Evolutionary conservation across 2,113 vertebrate species (phyloP).

Genomic region (Microtus pennsylvanicus): DNA sequence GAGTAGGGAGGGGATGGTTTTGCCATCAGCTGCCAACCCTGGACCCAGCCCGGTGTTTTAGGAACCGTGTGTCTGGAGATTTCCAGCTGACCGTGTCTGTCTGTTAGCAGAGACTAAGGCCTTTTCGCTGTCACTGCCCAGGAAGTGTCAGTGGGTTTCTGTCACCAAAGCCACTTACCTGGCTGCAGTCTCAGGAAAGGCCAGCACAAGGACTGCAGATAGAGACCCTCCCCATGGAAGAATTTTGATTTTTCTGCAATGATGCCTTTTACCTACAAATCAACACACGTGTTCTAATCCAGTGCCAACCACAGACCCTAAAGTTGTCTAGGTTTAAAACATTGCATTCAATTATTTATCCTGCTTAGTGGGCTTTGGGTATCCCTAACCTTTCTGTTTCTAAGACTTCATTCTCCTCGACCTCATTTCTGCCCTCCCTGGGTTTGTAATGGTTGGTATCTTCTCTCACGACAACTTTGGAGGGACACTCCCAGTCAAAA

Average conservation of each 20-base stretch:
- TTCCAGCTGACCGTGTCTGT: background rate
- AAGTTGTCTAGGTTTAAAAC: background rate
- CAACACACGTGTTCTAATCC: background rate
- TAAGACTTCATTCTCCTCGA: background rate
- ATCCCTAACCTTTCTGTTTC: background rate
- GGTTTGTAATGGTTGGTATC: background rate
- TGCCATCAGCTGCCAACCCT: background rate
- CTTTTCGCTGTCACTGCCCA: background rate
- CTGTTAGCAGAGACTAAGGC: background rate
- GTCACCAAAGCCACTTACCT: background rate
- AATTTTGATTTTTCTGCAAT: background rate
- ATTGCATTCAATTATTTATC: background rate
- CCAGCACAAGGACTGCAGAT: background rate
- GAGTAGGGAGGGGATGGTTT: background rate
- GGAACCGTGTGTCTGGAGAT: background rate
- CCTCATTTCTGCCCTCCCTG: background rate
- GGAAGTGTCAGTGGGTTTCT: background rate
- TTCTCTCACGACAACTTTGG: constrained; percentile 67
- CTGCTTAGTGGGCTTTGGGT: background rate
- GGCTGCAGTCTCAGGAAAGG: background rate
- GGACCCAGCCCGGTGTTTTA: background rate
- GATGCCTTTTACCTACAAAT: background rate
- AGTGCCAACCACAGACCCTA: background rate
- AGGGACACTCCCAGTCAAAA: constrained; percentile 66
- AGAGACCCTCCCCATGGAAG: background rate